phyloP scores from a whole-genome alignment of 2,888 invertebrate species.

The Agrochola litura region DNA sequence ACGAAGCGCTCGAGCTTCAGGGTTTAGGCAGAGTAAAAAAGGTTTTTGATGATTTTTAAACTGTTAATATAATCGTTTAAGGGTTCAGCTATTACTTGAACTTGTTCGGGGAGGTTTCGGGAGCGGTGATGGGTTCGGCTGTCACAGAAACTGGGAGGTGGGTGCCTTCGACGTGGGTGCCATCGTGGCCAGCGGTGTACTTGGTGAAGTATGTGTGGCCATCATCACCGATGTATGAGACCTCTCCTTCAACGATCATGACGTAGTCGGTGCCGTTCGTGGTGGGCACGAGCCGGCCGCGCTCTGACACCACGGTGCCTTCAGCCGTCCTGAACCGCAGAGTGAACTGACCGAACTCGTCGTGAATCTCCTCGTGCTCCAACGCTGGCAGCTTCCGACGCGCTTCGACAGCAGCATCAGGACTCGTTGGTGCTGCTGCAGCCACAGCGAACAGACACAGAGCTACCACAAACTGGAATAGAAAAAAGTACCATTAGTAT shows the following conservation, averaged over 20 bases:
- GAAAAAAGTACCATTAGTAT: not conserved
- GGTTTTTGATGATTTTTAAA: not conserved
- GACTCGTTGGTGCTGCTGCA: conserved; percentile 66
- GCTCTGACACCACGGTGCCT: conserved; percentile 75
- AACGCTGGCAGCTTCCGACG: conserved; percentile 72
- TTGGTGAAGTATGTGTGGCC: conserved; percentile 79
- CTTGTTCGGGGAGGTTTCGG: conserved; percentile 9
- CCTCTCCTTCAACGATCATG: conserved; percentile 77
- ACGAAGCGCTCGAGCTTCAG: not conserved
- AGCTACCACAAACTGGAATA: conserved; percentile 70
- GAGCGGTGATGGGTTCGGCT: conserved; percentile 50
- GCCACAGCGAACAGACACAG: conserved; percentile 68
- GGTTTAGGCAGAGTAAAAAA: not conserved
- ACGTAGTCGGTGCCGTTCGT: conserved; percentile 72
- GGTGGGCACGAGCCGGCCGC: conserved; percentile 62
- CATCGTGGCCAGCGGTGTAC: conserved; percentile 78
- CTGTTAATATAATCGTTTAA: conserved; percentile 7
- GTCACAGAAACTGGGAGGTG: conserved; percentile 73
- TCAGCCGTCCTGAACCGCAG: conserved; percentile 80
- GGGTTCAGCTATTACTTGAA: conserved; percentile 17
- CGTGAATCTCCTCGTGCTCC: conserved; percentile 75
- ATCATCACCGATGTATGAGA: conserved; percentile 77
- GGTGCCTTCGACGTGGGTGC: conserved; percentile 73
- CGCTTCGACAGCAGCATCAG: conserved; percentile 57
- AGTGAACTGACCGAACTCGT: conserved; percentile 77